phyloP scores from a whole-genome alignment of 1,140 invertebrate genomes.

The Holcopasites calliopsidis region DNA sequence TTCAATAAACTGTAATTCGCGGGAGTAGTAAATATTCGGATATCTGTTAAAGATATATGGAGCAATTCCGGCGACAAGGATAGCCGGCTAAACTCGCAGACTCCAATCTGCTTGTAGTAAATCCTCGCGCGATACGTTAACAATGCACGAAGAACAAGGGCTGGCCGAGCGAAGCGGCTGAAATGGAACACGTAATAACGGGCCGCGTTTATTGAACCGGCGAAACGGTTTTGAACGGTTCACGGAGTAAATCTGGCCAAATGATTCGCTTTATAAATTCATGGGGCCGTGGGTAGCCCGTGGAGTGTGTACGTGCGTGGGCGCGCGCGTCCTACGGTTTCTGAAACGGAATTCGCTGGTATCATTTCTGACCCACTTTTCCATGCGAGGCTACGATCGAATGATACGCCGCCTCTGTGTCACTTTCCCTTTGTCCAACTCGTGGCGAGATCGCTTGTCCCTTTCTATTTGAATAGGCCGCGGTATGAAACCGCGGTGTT shows the following conservation, averaged over 20 bases:
- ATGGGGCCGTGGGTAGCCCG: slow-evolving; percentile 3
- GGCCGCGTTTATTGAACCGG: neutral
- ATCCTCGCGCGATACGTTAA: neutral
- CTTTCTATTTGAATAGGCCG: neutral
- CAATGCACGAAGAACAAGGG: neutral
- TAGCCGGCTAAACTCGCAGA: too few species aligned
- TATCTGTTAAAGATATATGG: too few species aligned
- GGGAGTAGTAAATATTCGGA: too few species aligned
- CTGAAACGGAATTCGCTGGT: slow-evolving; percentile 32
- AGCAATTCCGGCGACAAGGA: too few species aligned
- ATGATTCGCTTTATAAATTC: slow-evolving; percentile 43
- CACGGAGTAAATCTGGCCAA: slow-evolving; percentile 19
- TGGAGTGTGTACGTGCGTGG: neutral
- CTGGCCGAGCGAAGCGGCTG: neutral
- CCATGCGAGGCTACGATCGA: slow-evolving; percentile 9
- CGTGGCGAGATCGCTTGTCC: too few species aligned
- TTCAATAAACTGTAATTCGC: too few species aligned
- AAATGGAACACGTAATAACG: slow-evolving; percentile 11
- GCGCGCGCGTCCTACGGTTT: slow-evolving; percentile 10
- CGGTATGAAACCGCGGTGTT: neutral
- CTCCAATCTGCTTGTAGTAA: too few species aligned
- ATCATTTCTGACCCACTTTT: slow-evolving; percentile 48
- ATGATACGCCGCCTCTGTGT: neutral
- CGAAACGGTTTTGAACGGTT: slow-evolving; percentile 5
- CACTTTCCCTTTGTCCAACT: neutral